Evolutionary conservation across 2,797 vertebrate species (phyloP), one percentile per base, ranked within the genome.

Genomic region (Gadopsis marmoratus): DNA sequence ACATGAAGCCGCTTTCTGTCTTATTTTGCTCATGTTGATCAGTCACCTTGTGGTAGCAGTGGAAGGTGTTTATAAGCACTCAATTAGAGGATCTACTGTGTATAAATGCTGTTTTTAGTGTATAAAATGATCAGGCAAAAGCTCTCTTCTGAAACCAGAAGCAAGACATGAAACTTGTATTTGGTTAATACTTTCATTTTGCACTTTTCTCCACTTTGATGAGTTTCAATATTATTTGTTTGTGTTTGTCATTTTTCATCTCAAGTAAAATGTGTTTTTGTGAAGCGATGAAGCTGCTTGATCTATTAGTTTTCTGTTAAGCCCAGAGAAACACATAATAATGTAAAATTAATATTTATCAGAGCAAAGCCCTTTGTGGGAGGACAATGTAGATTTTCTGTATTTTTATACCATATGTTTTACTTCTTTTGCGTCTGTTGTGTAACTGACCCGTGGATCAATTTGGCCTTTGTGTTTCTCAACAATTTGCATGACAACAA

Each of bases 11-110:
- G 4, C 45, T 19, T 0, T 50, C 17, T 21, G 51, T 17, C 26
- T n/a, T 19, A 41, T 7, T 63, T 53, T 43, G 21, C 16, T 53
- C 2, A 16, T 43, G 9, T 21, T 68, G 13, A 81, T n/a, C 16
- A 61, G 64, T 48, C 53, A 62, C 33, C 3, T 39, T 53, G 43
- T 76, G 31, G 2, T 16, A n/a, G 47, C 61, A 56, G 47, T 54
- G 7, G 17, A 65, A 19, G 8, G 6, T 37, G 37, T 8, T 11
- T 6, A 39, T 11, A 11, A 1, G 37, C 8, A 8, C 3, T 7
- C 0, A 0, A 10, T 56, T 13, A 19, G 29, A 2, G 33, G 11
- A 58, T 39, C 47, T 67, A 58, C 1, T 76, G 14, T 47, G 8
- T 16, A 62, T 78, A 21, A 56, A 43, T 59, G 2, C 8, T 11